A percentile compares a stretch with the other conserved stretches of the same genome.
These are phyloP conservation scores for Cyanocitta stelleri DNA, from an alignment of 2,113 vertebrate species.

Conservation along the genomic window DNA sequence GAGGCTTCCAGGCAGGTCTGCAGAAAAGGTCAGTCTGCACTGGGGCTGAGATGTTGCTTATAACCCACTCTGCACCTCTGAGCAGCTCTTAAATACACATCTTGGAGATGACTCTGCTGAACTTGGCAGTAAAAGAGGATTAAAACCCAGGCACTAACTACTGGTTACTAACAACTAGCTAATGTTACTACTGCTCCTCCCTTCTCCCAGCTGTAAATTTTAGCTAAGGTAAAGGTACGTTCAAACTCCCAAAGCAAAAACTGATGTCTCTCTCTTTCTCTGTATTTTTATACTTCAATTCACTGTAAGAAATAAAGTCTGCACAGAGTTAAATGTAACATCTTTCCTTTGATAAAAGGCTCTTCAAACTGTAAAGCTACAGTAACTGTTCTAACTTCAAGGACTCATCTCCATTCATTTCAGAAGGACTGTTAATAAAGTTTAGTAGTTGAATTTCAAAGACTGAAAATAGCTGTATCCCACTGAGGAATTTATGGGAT, in stretches of 20 bases:
- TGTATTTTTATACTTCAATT: not conserved
- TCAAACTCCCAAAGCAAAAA: not conserved
- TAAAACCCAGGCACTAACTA: not conserved
- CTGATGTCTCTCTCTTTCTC: not conserved
- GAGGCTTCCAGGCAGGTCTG: not conserved
- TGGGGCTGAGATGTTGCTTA: not conserved
- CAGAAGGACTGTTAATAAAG: slow-evolving; percentile 55
- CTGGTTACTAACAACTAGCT: not conserved
- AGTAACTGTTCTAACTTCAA: slow-evolving; percentile 56
- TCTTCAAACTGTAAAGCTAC: slow-evolving; percentile 41
- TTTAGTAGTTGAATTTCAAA: slow-evolving; percentile 60
- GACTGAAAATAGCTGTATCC: slow-evolving; percentile 44
- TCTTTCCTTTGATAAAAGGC: not conserved
- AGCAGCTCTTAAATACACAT: not conserved
- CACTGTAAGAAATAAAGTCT: not conserved
- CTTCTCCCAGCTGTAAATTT: not conserved
- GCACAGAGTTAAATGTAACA: not conserved
- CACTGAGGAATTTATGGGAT: slow-evolving; percentile 29
- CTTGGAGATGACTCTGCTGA: not conserved
- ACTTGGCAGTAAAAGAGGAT: not conserved
- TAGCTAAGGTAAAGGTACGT: not conserved
- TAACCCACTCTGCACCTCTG: fast-evolving
- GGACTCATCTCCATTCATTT: slow-evolving; percentile 49
- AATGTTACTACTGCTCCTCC: not conserved
- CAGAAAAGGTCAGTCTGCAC: not conserved